These are phyloP conservation scores for Kryptolebias ocellatus DNA, from an alignment of 2,797 vertebrate species.

Conservation along the genomic window DNA sequence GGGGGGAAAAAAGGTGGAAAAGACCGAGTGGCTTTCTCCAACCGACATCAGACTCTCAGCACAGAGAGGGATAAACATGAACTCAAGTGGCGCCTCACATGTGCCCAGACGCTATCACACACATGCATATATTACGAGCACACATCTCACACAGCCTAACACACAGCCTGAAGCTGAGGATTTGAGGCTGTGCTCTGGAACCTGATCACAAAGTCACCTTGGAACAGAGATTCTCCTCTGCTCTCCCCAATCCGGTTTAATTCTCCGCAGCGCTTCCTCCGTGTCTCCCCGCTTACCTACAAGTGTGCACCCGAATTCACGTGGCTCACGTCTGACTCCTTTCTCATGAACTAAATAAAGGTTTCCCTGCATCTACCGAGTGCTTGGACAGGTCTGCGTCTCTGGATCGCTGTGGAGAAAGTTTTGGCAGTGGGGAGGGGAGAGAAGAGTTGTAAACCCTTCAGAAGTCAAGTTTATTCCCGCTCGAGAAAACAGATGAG, in stretches of 20 bases:
- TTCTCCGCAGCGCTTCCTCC: constrained; percentile 66
- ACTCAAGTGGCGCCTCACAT: constrained; percentile 35
- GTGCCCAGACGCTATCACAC: constrained; percentile 38
- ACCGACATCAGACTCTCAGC: constrained; percentile 48
- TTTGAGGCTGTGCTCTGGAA: constrained; percentile 83
- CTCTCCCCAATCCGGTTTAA: constrained; percentile 78
- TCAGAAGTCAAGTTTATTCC: constrained; percentile 65
- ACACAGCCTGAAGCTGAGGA: constrained; percentile 78
- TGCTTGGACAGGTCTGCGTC: constrained; percentile 37
- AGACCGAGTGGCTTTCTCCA: constrained; percentile 39
- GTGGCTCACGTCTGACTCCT: constrained; percentile 54
- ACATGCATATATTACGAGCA: constrained; percentile 48
- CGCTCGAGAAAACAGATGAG: constrained; percentile 56
- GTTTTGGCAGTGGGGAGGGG: constrained; percentile 27
- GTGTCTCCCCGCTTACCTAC: constrained; percentile 71
- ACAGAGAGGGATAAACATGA: constrained; percentile 58
- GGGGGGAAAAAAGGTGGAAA: constrained; percentile 11
- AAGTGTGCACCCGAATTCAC: constrained; percentile 56
- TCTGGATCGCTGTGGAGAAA: constrained; percentile 34
- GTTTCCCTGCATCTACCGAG: constrained; percentile 44
- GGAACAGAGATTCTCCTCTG: constrained; percentile 78
- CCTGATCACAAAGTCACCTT: constrained; percentile 87
- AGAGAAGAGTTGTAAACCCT: constrained; percentile 22
- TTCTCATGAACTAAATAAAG: constrained; percentile 56
- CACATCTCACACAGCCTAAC: constrained; percentile 39